These are phyloP conservation scores for Datnioides undecimradiatus DNA, from an alignment of 2,113 vertebrate genomes.

Conservation along the genomic window DNA sequence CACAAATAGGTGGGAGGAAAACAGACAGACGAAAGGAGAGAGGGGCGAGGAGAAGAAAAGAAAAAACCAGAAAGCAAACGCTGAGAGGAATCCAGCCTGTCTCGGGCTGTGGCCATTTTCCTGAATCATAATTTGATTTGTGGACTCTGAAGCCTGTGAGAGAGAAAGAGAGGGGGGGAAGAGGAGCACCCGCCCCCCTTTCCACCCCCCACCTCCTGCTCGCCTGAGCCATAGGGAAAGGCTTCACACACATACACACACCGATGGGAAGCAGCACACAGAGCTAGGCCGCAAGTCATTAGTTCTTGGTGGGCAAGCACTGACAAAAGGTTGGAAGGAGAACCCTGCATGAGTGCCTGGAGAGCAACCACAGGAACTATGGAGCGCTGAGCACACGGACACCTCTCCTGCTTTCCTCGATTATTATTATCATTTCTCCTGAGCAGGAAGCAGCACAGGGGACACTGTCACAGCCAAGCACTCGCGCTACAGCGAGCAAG, in stretches of 20 bases:
- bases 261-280: constrained; percentile 42
- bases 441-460: constrained; percentile 20
- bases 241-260: constrained; percentile 34
- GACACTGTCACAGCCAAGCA: constrained; percentile 37
- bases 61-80: constrained; percentile 16
- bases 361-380: constrained; percentile 50
- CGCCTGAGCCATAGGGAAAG: constrained; percentile 55
- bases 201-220: constrained; percentile 61
- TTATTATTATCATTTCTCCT: not conserved
- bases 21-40: constrained; percentile 46
- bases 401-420: constrained; percentile 1
- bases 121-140: constrained; percentile 70
- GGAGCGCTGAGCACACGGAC: constrained; percentile 43
- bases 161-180: not conserved
- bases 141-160: constrained; percentile 56
- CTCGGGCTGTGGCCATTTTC: constrained; percentile 46
- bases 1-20: constrained; percentile 63
- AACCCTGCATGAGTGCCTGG: constrained; percentile 39
- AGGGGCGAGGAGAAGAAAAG: constrained; percentile 6
- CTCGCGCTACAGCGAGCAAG: constrained; percentile 44
- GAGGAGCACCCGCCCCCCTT: constrained; percentile 52
- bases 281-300: constrained; percentile 78
- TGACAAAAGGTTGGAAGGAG: constrained; percentile 73
- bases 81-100: constrained; percentile 51
- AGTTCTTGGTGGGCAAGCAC: constrained; percentile 75